Evolutionary conservation across 2,888 invertebrate species (phyloP), one percentile per base, ranked within the genome.

Genomic region (Reticulitermes lucifugus): DNA sequence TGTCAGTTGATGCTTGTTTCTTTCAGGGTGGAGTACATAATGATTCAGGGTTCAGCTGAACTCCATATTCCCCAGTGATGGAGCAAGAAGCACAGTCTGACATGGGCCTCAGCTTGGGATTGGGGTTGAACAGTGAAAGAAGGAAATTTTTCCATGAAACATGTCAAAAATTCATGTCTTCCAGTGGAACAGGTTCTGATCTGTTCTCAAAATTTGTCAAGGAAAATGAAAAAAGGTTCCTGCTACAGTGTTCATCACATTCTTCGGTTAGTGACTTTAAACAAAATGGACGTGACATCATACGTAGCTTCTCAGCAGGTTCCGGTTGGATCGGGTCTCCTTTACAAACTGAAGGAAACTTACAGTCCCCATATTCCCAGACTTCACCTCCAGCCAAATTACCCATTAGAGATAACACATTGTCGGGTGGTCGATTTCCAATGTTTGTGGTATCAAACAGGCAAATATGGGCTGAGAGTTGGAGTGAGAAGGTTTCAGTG

Each of bases 401-500:
- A 41, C 12, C 75, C n/a, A n/a, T 1, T 35, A 43, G 4, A 75
- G 75, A 75, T 21, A 75, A 75, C 14, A 29, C 75, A 5, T 41
- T 41, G 35, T 75, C 41, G 2, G 25, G 77, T 46, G 35, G 35
- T 46, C n/a, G 51, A 10, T 77, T 46, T 46, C 46, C 77, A 21
- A 77, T 51, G 51, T 77, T 77, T 35, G 22, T 77, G 77, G 77
- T 77, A 46, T 77, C 77, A 21, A 77, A 77, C n/a, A 77, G 77
- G 29, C 43, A n/a, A 77, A 77, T 77, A 46, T 77, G 43, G 43
- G 35, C 75, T 14, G 75, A 43, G 43, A 75, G 75, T 43, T 75
- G 75, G 77, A 46, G 77, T 46, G 77, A 77, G 41, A 77, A 46
- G 7, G 46, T 77, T 43, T 77, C 77, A 41, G n/a, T 77, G 77